Evolutionary conservation across 2,797 vertebrate genomes (phyloP), one percentile per base, ranked within the genome.

Genomic region (Chrysolophus pictus): DNA sequence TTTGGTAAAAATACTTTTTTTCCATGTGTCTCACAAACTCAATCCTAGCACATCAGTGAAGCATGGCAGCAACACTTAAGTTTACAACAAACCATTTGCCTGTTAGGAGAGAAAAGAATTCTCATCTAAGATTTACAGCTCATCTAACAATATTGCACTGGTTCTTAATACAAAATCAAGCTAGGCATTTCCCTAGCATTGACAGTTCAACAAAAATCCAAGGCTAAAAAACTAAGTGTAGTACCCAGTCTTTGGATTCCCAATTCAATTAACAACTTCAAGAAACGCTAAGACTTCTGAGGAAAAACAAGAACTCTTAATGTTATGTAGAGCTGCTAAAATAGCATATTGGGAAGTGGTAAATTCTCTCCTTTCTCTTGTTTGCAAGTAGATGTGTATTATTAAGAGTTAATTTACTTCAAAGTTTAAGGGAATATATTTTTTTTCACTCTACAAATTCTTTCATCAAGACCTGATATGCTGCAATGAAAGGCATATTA

Each of bases 21-120:
- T 19, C 42, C 65, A 73, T 87, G 42, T 81, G 91, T 90, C 93
- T 87, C 79, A 69, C 28, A 86, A 70, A 85, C 47, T 94, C 75
- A 87, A 84, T 95, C 76, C 72, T 75, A 86, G 59, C 70, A 72
- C 82, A 67, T 80, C 88, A 92, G 46, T 80, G 84, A 90, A 95
- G 62, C 10, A 0, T 75, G 70, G 56, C 24, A 18, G 37, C 53
- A 81, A 51, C 63, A 39, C 84, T 81, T 72, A 63, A 84, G 71
- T 93, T 90, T 95, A 75, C 65, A 95, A 84, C 23, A 93, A 96
- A 60, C 51, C 31, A 49, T 91, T 85, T 94, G 82, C 55, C 28
- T 76, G 77, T 72, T 83, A 79, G 69, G 37, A 88, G 55, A 64
- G 60, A 91, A 65, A 47, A 80, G 91, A 94, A 88, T 80, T 92